phyloP scores from a whole-genome alignment of 2,797 vertebrate species.

The Tenualosa thibaudeaui region DNA sequence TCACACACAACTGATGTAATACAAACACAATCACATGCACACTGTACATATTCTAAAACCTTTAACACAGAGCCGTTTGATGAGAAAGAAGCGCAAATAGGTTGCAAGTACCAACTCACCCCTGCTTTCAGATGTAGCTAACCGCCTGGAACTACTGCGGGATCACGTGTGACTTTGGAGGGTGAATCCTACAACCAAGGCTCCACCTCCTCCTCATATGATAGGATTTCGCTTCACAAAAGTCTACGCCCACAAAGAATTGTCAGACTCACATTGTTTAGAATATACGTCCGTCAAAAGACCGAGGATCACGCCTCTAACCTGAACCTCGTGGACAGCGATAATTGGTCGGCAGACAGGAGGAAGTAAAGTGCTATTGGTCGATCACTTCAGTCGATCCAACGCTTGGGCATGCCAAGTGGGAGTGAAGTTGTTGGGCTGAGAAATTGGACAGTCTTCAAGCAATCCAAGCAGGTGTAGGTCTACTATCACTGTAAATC shows the following conservation, averaged over 20 bases:
- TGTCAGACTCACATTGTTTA: constrained; percentile 61
- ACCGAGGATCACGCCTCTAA: constrained; percentile 52
- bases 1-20: not conserved
- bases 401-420: not conserved
- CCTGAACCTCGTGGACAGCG: constrained; percentile 78
- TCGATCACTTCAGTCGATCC: not conserved
- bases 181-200: constrained; percentile 28
- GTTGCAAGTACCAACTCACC: constrained; percentile 67
- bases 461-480: not conserved
- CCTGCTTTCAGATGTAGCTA: constrained; percentile 56
- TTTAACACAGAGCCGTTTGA: not conserved
- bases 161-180: constrained; percentile 71
- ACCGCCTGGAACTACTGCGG: constrained; percentile 71
- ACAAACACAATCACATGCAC: not conserved
- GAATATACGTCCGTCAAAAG: constrained; percentile 31
- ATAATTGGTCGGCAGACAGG: constrained; percentile 63
- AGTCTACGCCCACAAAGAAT: constrained; percentile 47
- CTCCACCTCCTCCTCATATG: constrained; percentile 30
- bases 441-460: not conserved
- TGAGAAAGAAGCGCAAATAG: not conserved
- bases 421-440: not conserved
- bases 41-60: not conserved
- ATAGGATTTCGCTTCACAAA: constrained; percentile 56
- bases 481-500: not conserved
- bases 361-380: constrained; percentile 66